A percentile compares a stretch with the other conserved stretches of the same genome.
Conservation (phyloP, 2,888 invertebrate genomes). For the Pristionchus entomophagus region DNA sequence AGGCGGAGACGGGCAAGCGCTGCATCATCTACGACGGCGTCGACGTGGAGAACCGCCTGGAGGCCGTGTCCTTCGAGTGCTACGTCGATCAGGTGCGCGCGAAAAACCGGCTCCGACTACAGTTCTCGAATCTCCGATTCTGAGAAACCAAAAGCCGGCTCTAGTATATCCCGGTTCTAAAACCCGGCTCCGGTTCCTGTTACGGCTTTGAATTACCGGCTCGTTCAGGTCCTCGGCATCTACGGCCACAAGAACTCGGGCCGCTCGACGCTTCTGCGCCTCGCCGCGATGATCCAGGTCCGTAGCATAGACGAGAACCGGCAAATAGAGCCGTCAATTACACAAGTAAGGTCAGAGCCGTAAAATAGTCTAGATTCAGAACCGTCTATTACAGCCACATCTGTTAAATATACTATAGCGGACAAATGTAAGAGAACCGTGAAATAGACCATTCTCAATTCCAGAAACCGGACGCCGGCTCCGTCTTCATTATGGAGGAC, state of each 20-base stretch:
- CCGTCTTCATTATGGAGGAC: slow-evolving; percentile 24
- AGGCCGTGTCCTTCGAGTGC: slow-evolving; percentile 19
- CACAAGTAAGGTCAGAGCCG: no score
- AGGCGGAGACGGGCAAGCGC: slow-evolving; percentile 20
- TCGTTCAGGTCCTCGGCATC: slow-evolving; percentile 39
- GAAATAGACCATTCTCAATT: not conserved
- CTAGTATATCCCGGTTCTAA: not conserved
- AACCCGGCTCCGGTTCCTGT: not conserved
- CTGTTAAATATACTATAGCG: no score
- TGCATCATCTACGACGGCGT: slow-evolving; percentile 36
- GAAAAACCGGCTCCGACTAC: not conserved
- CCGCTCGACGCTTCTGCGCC: slow-evolving; percentile 18
- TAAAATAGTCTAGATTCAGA: no score
- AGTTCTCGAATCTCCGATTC: no score
- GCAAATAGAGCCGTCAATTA: not conserved
- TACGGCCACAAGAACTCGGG: slow-evolving; percentile 41
- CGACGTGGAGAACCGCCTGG: slow-evolving; percentile 35
- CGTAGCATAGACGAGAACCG: not conserved
- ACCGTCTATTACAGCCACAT: no score
- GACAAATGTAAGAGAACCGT: not conserved
- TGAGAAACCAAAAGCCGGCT: no score
- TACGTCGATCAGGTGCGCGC: slow-evolving; percentile 16
- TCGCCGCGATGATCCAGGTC: slow-evolving; percentile 38
- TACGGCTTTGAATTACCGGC: not conserved
- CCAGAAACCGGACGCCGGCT: slow-evolving; percentile 28